phyloP scores from a whole-genome alignment of 2,797 vertebrate genomes.

The Tenualosa ilisha region DNA sequence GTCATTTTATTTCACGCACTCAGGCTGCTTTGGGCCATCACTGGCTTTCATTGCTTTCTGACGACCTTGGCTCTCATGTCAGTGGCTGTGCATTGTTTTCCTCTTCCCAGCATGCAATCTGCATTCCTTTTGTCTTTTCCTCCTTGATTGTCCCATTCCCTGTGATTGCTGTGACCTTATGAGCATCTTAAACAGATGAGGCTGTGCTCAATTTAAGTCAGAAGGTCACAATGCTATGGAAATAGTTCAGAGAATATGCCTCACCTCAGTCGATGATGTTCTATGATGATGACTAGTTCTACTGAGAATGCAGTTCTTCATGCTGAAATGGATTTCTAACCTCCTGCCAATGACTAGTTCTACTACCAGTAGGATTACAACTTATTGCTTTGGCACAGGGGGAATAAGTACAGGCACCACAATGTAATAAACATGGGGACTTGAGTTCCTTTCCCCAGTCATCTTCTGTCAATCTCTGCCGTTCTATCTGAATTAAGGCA shows the following conservation, averaged over 20 bases:
- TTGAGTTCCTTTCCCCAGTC: too few relatives aligned
- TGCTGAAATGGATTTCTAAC: background rate
- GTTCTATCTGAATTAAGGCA: too few relatives aligned
- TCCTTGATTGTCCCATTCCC: background rate
- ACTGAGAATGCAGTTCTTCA: background rate
- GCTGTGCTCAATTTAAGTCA: background rate
- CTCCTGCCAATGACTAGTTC: background rate
- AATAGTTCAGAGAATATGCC: background rate
- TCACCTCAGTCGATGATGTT: background rate
- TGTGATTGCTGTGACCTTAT: background rate
- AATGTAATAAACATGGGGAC: too few relatives aligned
- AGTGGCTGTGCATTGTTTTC: background rate
- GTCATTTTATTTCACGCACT: conserved; percentile 29
- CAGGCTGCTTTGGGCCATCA: conserved; percentile 10
- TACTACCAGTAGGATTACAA: background rate
- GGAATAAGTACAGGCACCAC: too few relatives aligned
- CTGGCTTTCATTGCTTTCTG: background rate
- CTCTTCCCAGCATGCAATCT: background rate
- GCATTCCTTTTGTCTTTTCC: too few relatives aligned
- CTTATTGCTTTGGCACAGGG: too few relatives aligned
- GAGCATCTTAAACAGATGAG: background rate
- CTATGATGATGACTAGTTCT: too few relatives aligned
- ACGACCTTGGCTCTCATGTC: conserved; percentile 32
- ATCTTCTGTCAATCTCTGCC: too few relatives aligned
- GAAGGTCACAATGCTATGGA: background rate